Evolutionary conservation across 2,888 invertebrate species (phyloP), one percentile per base, ranked within the genome.

Genomic region (Caenorhabditis virilis): DNA sequence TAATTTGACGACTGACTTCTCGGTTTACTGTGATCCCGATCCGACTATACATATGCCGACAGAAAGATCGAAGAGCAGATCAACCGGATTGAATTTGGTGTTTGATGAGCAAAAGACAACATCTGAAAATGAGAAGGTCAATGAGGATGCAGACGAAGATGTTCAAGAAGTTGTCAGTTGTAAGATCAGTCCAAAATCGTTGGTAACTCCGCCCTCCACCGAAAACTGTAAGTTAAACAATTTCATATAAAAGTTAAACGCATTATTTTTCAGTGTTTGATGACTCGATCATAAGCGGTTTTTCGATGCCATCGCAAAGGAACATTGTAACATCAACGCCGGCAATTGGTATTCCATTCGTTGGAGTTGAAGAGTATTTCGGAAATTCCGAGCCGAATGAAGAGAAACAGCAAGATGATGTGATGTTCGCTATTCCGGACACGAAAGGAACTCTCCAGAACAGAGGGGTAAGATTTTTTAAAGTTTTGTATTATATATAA

Each of bases 21-120:
- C 60, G 5, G 54, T 62, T 18, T 52, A 49, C 15, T 56, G 62
- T 22, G 62, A 62, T 56, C 60, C 60, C 1, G 61, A 61, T 55
- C 54, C 60, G 13, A n/a, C n/a, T n/a, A n/a, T n/a, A n/a, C n/a
- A n/a, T n/a, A n/a, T n/a, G n/a, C n/a, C n/a, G n/a, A n/a, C n/a
- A n/a, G n/a, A n/a, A n/a, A n/a, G n/a, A n/a, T n/a, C 30, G 6
- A 13, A 15, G 7, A 15, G 16, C 25, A 9, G 38, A 2, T 9
- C 25, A 35, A 7, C 25, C 16, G 53, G 53, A 9, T 20, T 62
- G 16, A 62, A 57, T 16, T 30, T 61, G 0, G 41, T 55, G 2
- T 61, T 50, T 41, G 61, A 61, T 33, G 55, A 48, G 13, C 41
- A 35, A 23, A 22, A 9, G 11, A 20, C 38, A 11, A 38, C 11